Conservation (phyloP, 2,113 vertebrate species). For the Urocitellus parryii region DNA sequence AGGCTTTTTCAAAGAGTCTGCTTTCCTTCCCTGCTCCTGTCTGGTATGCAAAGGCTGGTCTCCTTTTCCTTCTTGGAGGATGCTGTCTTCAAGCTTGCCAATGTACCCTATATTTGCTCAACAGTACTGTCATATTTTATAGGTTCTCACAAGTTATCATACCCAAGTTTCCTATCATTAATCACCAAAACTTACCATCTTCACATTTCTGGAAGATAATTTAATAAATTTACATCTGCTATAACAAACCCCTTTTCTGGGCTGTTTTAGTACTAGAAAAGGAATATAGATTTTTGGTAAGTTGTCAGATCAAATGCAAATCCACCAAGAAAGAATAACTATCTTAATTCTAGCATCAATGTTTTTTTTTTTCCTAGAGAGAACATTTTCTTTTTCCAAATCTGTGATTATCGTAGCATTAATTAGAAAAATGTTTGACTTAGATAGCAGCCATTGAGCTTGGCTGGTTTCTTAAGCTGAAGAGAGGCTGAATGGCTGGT, state of each 20-base stretch:
- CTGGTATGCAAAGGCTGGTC: not conserved
- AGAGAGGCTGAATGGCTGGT: not conserved
- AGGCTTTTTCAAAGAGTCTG: not conserved
- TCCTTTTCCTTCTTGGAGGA: not conserved
- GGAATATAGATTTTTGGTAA: conserved; percentile 18
- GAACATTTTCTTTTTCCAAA: conserved; percentile 39
- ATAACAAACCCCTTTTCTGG: conserved; percentile 8
- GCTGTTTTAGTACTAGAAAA: not conserved
- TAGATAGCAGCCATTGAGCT: conserved; percentile 3
- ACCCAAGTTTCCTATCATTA: conserved; percentile 27
- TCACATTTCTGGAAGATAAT: conserved; percentile 14
- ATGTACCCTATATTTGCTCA: not conserved
- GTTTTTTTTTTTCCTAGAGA: not conserved
- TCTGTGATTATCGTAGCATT: not conserved
- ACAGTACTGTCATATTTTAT: not conserved
- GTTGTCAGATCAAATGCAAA: not conserved
- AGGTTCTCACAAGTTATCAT: not conserved
- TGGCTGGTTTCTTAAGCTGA: conserved; percentile 4
- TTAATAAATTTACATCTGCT: not conserved
- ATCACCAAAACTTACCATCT: conserved; percentile 33
- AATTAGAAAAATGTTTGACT: conserved; percentile 37
- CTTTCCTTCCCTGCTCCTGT: not conserved
- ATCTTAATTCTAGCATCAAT: not conserved
- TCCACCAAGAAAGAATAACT: not conserved
- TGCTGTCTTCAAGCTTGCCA: not conserved